Conservation (phyloP, 1,140 invertebrate genomes). For the Contarinia nasturtii region DNA sequence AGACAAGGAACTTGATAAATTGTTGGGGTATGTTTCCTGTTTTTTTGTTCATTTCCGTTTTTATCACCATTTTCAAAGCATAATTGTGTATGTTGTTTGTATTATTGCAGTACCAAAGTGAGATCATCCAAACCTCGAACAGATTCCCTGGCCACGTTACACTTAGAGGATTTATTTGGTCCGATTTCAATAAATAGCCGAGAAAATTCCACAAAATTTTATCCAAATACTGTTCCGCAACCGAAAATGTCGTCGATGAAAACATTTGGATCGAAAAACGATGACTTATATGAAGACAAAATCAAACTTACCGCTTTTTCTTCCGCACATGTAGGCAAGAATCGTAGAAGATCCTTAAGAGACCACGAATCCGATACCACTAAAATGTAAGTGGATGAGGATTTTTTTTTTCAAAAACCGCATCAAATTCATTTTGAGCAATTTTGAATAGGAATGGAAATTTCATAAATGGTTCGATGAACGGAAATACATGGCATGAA, state of each 20-base stretch:
- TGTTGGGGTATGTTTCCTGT: constrained; percentile 30
- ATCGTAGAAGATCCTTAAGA: not conserved
- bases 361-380: not conserved
- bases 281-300: not conserved
- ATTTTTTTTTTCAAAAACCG: no score
- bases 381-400: not conserved
- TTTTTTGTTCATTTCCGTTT: not conserved
- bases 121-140: constrained; percentile 15
- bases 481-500: not conserved
- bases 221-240: constrained; percentile 21
- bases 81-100: not conserved
- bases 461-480: not conserved
- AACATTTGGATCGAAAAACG: not conserved
- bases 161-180: constrained; percentile 22
- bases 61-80: not conserved
- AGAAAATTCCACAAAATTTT: constrained; percentile 16
- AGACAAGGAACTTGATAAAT: constrained; percentile 34
- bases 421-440: no score
- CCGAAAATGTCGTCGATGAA: constrained; percentile 2
- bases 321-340: not conserved
- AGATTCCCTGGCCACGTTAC: constrained; percentile 17
- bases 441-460: not conserved
- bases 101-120: constrained; percentile 15
- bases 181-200: constrained; percentile 16
- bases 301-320: not conserved